Evolutionary conservation across 1,140 invertebrate species (phyloP).

Genomic region (Neodiprion lecontei): DNA sequence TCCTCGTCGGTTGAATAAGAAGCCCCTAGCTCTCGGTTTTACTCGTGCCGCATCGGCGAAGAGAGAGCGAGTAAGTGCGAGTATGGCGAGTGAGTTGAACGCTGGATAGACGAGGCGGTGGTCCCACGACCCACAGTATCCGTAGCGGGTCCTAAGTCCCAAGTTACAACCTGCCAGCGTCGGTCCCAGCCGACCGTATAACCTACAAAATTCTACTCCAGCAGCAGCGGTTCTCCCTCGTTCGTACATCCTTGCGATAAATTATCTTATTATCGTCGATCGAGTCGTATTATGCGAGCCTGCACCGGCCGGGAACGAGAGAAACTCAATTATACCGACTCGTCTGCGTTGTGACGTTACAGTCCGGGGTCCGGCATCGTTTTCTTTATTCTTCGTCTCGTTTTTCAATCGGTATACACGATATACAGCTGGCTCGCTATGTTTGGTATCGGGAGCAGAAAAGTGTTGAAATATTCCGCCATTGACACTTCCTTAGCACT

Average conservation of each 20-base stretch:
- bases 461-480: conserved; percentile 49
- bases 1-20: not conserved
- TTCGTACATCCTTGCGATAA: conserved; percentile 25
- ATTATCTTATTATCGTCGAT: not conserved
- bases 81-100: not conserved
- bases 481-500: conserved; percentile 61
- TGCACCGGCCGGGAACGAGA: no score
- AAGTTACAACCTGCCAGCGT: conserved; percentile 47
- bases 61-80: no score
- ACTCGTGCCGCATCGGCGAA: no score
- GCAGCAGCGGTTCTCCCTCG: conserved; percentile 48
- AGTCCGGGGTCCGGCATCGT: no score
- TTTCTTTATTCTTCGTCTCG: conserved; percentile 42
- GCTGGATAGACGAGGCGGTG: not conserved
- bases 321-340: no score
- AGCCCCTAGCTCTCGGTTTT: not conserved
- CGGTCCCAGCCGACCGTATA: conserved; percentile 51
- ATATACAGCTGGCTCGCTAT: conserved; percentile 22
- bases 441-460: conserved; percentile 47
- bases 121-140: no score
- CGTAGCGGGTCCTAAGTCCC: no score
- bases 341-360: no score
- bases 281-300: no score
- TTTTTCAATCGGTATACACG: no score
- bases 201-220: conserved; percentile 57